A percentile compares a stretch with the other conserved stretches of the same genome.
Conservation (phyloP, 2,888 invertebrate genomes). For the Drosophila glabriapex region DNA sequence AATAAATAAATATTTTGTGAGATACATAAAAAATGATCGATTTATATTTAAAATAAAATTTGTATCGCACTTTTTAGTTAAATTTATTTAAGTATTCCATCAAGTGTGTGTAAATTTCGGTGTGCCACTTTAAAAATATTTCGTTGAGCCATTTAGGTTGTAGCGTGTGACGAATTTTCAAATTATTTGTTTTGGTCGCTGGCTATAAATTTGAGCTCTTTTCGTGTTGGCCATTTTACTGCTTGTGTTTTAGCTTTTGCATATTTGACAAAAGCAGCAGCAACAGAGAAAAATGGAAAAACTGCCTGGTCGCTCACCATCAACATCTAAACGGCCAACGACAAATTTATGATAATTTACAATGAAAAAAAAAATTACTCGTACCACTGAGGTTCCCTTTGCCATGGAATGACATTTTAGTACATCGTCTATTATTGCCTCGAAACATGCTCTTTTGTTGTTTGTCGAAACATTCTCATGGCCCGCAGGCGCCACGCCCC, state of each 20-base stretch:
- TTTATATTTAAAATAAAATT: background rate
- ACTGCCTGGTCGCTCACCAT: slow-evolving; percentile 48
- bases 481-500: slow-evolving; percentile 61
- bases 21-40: background rate
- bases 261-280: slow-evolving; percentile 70
- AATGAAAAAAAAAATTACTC: slow-evolving; percentile 40
- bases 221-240: slow-evolving; percentile 62
- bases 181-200: slow-evolving; percentile 77
- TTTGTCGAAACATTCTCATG: slow-evolving; percentile 80
- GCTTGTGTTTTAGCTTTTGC: slow-evolving; percentile 46
- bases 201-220: slow-evolving; percentile 70
- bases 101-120: slow-evolving; percentile 10
- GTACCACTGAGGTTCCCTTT: slow-evolving; percentile 50
- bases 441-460: slow-evolving; percentile 81
- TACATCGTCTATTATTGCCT: slow-evolving; percentile 82
- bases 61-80: background rate
- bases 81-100: background rate
- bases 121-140: background rate
- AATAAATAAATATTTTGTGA: background rate
- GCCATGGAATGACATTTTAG: slow-evolving; percentile 79
- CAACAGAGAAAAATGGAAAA: slow-evolving; percentile 30
- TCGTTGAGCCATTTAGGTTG: slow-evolving; percentile 41
- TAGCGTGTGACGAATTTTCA: slow-evolving; percentile 79
- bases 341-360: slow-evolving; percentile 82
- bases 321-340: slow-evolving; percentile 73